Evolutionary conservation across 1,140 invertebrate species (phyloP).

Genomic region (Zaprionus tsacasi): DNA sequence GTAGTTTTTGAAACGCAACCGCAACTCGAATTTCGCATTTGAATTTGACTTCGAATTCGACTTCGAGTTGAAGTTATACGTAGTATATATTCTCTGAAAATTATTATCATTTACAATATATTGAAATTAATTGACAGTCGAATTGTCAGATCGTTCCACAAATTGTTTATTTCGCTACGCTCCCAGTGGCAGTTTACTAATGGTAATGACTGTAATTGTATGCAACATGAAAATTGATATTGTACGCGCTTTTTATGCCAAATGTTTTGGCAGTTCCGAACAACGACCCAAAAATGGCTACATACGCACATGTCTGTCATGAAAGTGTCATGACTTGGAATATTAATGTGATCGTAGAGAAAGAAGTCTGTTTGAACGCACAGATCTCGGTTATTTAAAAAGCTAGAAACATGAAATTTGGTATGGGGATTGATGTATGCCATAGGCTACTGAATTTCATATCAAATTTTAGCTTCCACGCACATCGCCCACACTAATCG

Average conservation of each 20-base stretch:
- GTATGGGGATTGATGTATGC: too few species aligned
- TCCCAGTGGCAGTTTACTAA: conserved; percentile 77
- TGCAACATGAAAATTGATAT: conserved; percentile 79
- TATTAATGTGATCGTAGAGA: neutral
- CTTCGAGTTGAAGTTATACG: too few species aligned
- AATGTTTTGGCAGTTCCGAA: conserved; percentile 69
- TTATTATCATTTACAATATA: conserved; percentile 83
- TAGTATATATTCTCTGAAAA: conserved; percentile 60
- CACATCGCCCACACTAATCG: too few species aligned
- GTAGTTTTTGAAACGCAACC: conserved; percentile 43
- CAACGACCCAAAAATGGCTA: conserved; percentile 63
- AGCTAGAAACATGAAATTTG: too few species aligned
- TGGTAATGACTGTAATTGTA: conserved; percentile 82
- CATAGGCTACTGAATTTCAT: too few species aligned
- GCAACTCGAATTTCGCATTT: neutral
- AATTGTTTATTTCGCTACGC: conserved; percentile 71
- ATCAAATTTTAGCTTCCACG: too few species aligned
- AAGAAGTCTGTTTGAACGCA: neutral
- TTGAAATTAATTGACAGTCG: conserved; percentile 82
- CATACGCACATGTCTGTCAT: conserved; percentile 27
- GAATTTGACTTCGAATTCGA: neutral
- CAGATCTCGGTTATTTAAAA: too few species aligned
- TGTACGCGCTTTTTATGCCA: conserved; percentile 67
- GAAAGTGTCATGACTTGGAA: neutral
- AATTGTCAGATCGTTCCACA: conserved; percentile 80